Conservation (phyloP, 2,888 invertebrate genomes). For the Stenurella melanura region DNA sequence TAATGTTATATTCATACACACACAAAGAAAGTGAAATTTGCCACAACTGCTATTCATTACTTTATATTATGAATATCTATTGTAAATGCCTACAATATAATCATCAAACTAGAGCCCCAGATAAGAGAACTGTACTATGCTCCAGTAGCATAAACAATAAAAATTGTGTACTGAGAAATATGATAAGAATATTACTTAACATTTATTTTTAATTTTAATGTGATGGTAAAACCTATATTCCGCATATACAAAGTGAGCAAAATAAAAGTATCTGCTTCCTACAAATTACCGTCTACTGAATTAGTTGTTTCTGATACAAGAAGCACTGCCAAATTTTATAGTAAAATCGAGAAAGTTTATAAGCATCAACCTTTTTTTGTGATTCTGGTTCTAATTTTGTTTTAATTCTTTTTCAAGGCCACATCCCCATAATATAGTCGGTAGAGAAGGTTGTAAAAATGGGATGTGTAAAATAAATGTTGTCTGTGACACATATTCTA, state of each 20-base stretch:
- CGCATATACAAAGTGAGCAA: no score
- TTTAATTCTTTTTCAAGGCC: conserved; percentile 55
- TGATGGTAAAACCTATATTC: neutral
- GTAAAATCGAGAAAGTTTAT: neutral
- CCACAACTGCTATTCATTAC: no score
- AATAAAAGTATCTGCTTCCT: no score
- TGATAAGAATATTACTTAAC: neutral
- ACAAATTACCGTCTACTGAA: neutral
- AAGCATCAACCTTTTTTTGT: neutral
- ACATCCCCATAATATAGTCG: conserved; percentile 51
- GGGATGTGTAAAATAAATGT: conserved; percentile 43
- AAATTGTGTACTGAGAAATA: neutral
- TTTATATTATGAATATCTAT: no score
- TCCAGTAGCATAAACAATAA: neutral
- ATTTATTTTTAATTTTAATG: neutral
- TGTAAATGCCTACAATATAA: no score
- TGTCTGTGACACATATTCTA: conserved; percentile 23
- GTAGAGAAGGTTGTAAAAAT: conserved; percentile 43
- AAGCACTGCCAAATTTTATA: neutral
- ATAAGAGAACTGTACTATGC: neutral
- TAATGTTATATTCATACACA: no score
- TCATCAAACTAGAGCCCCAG: neutral
- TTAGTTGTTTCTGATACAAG: neutral
- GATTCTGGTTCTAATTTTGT: neutral
- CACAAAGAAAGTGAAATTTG: no score